Evolutionary conservation across 64 coral and sea anemone genomes (phyloP).

Genomic region (Hydrozoanthus tunicans): DNA sequence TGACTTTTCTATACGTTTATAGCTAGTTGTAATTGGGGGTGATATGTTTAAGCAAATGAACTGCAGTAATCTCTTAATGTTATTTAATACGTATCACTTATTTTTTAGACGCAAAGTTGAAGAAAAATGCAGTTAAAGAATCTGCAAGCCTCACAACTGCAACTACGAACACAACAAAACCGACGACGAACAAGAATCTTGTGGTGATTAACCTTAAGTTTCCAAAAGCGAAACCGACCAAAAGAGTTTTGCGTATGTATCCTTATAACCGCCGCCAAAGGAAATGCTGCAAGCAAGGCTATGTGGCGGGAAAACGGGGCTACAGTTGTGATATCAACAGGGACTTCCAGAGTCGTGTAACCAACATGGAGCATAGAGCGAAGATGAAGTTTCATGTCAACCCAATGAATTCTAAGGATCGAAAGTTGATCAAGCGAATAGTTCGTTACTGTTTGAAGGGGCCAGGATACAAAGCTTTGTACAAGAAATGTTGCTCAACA

Average conservation of each 20-base stretch:
- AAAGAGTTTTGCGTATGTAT: slow-evolving; percentile 13
- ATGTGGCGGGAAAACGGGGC: slow-evolving; percentile 12
- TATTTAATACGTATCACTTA: too few relatives aligned
- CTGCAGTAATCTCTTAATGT: too few relatives aligned
- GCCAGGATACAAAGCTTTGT: slow-evolving; percentile 21
- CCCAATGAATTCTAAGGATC: slow-evolving; percentile 10
- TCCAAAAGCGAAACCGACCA: slow-evolving; percentile 27
- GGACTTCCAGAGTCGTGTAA: slow-evolving; percentile 15
- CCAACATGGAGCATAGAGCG: slow-evolving; percentile 36
- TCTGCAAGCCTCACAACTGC: neutral
- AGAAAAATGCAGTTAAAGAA: neutral
- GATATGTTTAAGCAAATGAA: too few relatives aligned
- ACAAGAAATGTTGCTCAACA: slow-evolving; percentile 34
- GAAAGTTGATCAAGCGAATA: slow-evolving; percentile 42
- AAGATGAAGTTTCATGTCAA: slow-evolving; percentile 47
- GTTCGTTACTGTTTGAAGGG: slow-evolving; percentile 50
- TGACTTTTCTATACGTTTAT: too few relatives aligned
- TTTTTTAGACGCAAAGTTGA: neutral
- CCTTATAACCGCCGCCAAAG: slow-evolving; percentile 22
- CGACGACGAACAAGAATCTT: neutral
- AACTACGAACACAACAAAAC: neutral
- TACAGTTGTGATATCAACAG: slow-evolving; percentile 43
- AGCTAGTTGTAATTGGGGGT: too few relatives aligned
- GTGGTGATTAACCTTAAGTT: slow-evolving; percentile 17
- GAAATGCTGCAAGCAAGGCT: slow-evolving; percentile 51